These are phyloP conservation scores for Zootoca vivipara DNA, from an alignment of 2,113 vertebrate genomes.

Conservation along the genomic window DNA sequence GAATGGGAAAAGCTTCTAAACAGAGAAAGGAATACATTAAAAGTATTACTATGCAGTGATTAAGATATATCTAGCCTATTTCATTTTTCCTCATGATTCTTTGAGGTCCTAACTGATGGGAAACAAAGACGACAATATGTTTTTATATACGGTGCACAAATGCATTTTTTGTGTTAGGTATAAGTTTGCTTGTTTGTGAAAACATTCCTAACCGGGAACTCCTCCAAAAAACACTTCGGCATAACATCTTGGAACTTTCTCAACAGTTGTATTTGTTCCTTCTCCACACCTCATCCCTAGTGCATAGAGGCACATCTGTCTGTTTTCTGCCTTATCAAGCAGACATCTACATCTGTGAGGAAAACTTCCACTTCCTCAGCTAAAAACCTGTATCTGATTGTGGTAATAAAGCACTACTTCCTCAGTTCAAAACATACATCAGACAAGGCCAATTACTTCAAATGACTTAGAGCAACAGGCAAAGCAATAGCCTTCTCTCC, in stretches of 20 bases:
- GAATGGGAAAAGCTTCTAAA: background rate
- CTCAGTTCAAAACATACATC: conserved; percentile 85
- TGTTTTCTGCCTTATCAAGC: conserved; percentile 83
- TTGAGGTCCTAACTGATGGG: too few relatives aligned
- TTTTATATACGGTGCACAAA: conserved; percentile 55
- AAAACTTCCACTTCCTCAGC: conserved; percentile 83
- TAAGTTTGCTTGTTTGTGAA: conserved; percentile 61
- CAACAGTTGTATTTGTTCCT: conserved; percentile 75
- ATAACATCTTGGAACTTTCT: conserved; percentile 73
- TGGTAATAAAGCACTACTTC: conserved; percentile 88
- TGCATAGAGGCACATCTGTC: conserved; percentile 82
- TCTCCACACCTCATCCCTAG: conserved; percentile 79
- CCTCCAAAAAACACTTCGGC: conserved; percentile 74
- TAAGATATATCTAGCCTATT: background rate
- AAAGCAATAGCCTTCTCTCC: conserved; percentile 72
- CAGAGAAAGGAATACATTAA: background rate
- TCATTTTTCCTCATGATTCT: background rate
- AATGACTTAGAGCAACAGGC: conserved; percentile 84
- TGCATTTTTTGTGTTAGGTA: conserved; percentile 58
- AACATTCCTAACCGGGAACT: conserved; percentile 70
- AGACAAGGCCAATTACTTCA: conserved; percentile 91
- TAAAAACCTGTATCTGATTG: conserved; percentile 84
- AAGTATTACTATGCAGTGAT: conserved; percentile 4
- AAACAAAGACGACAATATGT: conserved; percentile 11
- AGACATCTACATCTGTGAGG: conserved; percentile 85